Evolutionary conservation across 2,797 vertebrate species (phyloP).

Genomic region (Cyclopterus lumpus): DNA sequence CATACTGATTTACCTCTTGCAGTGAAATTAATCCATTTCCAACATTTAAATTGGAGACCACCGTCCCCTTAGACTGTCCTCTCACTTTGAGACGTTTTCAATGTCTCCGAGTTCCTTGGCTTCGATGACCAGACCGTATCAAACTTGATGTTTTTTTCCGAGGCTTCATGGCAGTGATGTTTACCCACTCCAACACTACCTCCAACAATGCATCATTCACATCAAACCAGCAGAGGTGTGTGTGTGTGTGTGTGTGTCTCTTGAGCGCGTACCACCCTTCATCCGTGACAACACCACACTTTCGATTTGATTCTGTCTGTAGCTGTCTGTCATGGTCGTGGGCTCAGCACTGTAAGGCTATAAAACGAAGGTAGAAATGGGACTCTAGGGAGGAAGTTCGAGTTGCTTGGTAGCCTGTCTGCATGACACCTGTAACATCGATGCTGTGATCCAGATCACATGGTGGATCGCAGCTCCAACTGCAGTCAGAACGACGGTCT

Average conservation of each 20-base stretch:
- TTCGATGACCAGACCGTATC: slow-evolving; percentile 39
- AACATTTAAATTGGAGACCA: slow-evolving; percentile 27
- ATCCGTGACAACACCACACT: slow-evolving; percentile 50
- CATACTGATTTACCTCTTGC: slow-evolving; percentile 45
- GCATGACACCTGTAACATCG: slow-evolving; percentile 32
- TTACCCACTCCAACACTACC: slow-evolving; percentile 43
- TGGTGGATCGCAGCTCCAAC: slow-evolving; percentile 23
- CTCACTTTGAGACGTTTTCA: slow-evolving; percentile 31
- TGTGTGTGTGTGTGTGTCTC: slow-evolving; percentile 25
- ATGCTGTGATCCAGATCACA: slow-evolving; percentile 50
- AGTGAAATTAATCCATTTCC: slow-evolving; percentile 46
- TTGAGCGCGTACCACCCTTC: slow-evolving; percentile 49
- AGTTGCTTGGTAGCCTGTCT: slow-evolving; percentile 21
- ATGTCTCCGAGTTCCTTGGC: slow-evolving; percentile 1
- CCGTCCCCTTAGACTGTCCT: neutral
- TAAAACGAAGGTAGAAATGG: neutral
- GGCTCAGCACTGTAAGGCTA: slow-evolving; percentile 38
- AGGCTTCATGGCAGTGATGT: slow-evolving; percentile 40
- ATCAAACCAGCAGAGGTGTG: slow-evolving; percentile 46
- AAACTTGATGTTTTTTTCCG: slow-evolving; percentile 48
- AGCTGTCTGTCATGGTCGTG: slow-evolving; percentile 53
- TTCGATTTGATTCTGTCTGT: slow-evolving; percentile 57
- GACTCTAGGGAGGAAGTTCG: slow-evolving; percentile 28
- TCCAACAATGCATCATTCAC: slow-evolving; percentile 34
- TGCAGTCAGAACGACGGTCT: slow-evolving; percentile 17